These are phyloP conservation scores for Seriola quinqueradiata DNA, from an alignment of 2,113 vertebrate species.

Conservation along the genomic window DNA sequence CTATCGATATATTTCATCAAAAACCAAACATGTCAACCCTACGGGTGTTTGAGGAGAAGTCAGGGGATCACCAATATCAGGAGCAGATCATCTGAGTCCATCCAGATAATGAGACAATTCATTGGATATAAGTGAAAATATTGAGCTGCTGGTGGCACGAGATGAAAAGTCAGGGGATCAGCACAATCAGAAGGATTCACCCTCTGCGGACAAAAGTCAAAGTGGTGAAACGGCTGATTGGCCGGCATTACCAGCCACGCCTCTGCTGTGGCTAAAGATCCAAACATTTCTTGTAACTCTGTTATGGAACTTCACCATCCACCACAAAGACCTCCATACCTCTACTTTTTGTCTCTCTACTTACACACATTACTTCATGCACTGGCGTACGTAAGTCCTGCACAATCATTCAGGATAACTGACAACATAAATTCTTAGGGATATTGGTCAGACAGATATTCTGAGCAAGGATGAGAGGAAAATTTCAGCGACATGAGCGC, in stretches of 20 bases:
- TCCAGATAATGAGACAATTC: neutral
- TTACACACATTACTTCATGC: neutral
- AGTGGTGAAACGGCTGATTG: neutral
- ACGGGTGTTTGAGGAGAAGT: neutral
- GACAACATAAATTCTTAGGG: neutral
- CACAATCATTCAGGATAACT: neutral
- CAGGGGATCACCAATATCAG: neutral
- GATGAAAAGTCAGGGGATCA: neutral
- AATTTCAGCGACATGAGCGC: neutral
- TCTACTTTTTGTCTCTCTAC: neutral
- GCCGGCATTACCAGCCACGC: neutral
- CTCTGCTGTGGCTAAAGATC: neutral
- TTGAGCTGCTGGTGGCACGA: neutral
- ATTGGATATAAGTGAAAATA: neutral
- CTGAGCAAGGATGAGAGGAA: neutral
- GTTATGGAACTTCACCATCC: neutral
- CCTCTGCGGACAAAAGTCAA: neutral
- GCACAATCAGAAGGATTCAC: neutral
- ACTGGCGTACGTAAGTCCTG: neutral
- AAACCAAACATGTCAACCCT: neutral
- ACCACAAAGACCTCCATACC: no score
- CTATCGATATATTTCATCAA: neutral
- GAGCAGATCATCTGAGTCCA: neutral
- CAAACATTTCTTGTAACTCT: neutral
- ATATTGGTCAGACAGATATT: neutral